Evolutionary conservation across 2,888 invertebrate genomes (phyloP), one percentile per base, ranked within the genome.

Genomic region (Harpalus rubripes): DNA sequence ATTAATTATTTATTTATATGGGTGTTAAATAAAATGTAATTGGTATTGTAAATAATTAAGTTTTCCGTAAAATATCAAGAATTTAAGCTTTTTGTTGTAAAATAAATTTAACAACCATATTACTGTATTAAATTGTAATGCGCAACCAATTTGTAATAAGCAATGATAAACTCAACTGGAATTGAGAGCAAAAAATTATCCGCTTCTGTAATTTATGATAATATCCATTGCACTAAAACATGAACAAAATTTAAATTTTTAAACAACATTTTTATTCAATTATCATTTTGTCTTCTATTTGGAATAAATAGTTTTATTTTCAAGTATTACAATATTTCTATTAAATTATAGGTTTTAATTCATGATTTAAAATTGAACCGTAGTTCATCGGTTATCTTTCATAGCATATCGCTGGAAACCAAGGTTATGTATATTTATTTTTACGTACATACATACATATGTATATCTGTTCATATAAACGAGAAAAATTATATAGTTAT

Each of bases 131-230:
- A 63, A 63, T 22, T 63, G 63, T 63, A 63, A 63, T 63, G 68
- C 39, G 39, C 32, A 68, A 15, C 68, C 68, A 68, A 68, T 68
- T 68, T 68, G 68, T 68, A 68, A 68, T 68, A 68, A 68, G 68
- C 68, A 68, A n/a, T 68, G 68, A 68, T 68, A 68, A 32, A 68
- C 39, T 68, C 1, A 39, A 22, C 22, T 22, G 22, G 22, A 68
- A 68, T 68, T 39, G 6, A 68, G 68, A 68, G 32, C 68, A 68
- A 68, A 39, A 68, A 32, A 68, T 26, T 22, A 26, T 32, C n/a
- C 32, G n/a, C 15, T 15, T 68, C 15, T 15, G 32, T 68, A 68
- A 68, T 68, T 68, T 68, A 68, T 65, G 65, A 32, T 65, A 39
- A 68, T 68, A n/a, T 32, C 22, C 26, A 63, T 12, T n/a, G 2